Conservation (phyloP, 2,113 vertebrate genomes). For the Orcinus orca region DNA sequence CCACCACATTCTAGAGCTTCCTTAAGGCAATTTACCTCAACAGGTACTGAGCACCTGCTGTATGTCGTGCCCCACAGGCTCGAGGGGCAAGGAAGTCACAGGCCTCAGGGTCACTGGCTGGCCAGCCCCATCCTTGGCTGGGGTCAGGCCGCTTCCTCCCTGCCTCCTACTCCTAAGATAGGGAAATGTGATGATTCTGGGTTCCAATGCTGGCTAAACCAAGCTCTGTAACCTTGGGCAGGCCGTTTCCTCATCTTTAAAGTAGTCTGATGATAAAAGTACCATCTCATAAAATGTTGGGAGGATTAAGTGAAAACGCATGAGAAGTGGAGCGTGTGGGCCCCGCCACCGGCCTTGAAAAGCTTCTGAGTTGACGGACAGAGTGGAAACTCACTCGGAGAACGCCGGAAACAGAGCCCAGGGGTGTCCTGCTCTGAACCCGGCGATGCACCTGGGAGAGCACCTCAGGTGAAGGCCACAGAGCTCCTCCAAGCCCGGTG, state of each 20-base stretch:
- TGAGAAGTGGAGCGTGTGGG: not conserved
- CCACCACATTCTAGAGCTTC: not conserved
- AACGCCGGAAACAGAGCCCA: not conserved
- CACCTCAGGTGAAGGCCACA: not conserved
- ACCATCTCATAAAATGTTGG: not conserved
- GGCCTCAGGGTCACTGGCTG: not conserved
- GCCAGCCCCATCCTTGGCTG: not conserved
- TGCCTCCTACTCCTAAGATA: not conserved
- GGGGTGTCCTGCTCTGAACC: not conserved
- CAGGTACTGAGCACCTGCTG: not conserved
- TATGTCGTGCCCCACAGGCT: not conserved
- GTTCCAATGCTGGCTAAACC: not conserved
- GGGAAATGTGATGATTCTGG: no score
- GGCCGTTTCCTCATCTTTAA: not conserved
- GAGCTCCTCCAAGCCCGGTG: not conserved
- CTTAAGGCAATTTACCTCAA: not conserved
- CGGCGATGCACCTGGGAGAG: not conserved
- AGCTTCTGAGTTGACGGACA: not conserved
- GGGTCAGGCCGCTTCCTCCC: not conserved
- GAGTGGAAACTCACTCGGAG: not conserved
- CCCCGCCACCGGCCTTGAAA: not conserved
- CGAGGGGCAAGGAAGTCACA: not conserved
- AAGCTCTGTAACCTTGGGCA: not conserved
- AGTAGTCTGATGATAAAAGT: not conserved
- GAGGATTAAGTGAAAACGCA: not conserved